phyloP scores from a whole-genome alignment of 2,113 vertebrate genomes.

The Neotragus pygmaeus region DNA sequence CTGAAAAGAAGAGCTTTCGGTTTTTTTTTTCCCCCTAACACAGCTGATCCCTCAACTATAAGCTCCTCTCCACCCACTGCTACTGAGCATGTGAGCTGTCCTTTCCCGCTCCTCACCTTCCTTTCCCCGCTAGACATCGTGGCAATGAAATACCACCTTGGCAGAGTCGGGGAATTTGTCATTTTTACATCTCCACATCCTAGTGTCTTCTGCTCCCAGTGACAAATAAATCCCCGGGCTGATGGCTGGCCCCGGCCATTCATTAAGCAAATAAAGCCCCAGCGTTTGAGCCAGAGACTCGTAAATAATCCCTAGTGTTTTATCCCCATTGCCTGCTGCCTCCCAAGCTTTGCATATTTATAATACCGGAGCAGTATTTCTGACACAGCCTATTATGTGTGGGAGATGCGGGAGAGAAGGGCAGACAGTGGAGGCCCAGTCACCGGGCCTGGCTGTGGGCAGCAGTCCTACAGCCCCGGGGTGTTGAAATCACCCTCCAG shows the following conservation, averaged over 20 bases:
- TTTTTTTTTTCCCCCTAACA: background rate
- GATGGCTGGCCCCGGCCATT: slow-evolving; percentile 72
- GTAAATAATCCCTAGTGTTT: slow-evolving; percentile 73
- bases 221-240: slow-evolving; percentile 76
- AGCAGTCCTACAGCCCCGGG: background rate
- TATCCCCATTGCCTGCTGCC: slow-evolving; percentile 37
- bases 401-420: background rate
- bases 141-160: slow-evolving; percentile 76
- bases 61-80: background rate
- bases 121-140: slow-evolving; percentile 27
- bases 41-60: rapidly evolving
- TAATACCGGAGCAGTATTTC: slow-evolving; percentile 64
- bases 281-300: slow-evolving; percentile 59
- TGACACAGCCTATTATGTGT: slow-evolving; percentile 22
- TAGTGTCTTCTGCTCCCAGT: slow-evolving; percentile 62
- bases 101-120: slow-evolving; percentile 49
- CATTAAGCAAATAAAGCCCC: slow-evolving; percentile 78
- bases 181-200: slow-evolving; percentile 74
- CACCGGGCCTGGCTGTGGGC: background rate
- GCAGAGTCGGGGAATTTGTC: slow-evolving; percentile 74
- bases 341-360: slow-evolving; percentile 74
- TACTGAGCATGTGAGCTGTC: slow-evolving; percentile 12
- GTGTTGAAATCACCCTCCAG: rapidly evolving
- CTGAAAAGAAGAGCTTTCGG: background rate
- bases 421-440: background rate